Evolutionary conservation across 2,113 vertebrate genomes (phyloP).

Genomic region (Anguilla rostrata): DNA sequence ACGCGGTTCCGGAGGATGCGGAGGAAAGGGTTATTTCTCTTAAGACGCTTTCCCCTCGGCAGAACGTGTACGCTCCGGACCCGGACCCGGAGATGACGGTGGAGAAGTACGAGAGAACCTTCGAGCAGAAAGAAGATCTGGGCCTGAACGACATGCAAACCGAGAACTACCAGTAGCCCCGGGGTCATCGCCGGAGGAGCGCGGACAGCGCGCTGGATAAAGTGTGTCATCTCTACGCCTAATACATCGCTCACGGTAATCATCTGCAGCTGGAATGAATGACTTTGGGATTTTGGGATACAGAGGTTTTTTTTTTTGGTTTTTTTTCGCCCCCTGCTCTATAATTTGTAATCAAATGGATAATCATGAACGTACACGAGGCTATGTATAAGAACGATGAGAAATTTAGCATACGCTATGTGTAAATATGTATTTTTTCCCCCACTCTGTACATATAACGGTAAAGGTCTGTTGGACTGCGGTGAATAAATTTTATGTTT

Average conservation of each 20-base stretch:
- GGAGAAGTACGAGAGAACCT: constrained; percentile 79
- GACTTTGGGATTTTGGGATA: background rate
- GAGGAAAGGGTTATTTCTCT: background rate
- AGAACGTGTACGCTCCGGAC: constrained; percentile 91
- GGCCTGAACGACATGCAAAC: constrained; percentile 95
- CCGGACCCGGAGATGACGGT: constrained; percentile 83
- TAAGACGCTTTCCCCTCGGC: constrained; percentile 15
- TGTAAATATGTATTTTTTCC: background rate
- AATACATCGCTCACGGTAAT: background rate
- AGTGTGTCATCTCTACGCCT: no score
- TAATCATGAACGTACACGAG: background rate
- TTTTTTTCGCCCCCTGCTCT: background rate
- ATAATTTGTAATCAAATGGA: background rate
- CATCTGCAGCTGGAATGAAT: background rate
- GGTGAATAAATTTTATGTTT: background rate
- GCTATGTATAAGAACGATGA: background rate
- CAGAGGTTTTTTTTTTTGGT: background rate
- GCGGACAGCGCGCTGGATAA: no score
- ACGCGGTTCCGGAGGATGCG: background rate
- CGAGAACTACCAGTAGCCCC: constrained; percentile 72
- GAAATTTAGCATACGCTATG: background rate
- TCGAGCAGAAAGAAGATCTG: constrained; percentile 90
- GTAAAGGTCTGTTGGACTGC: background rate
- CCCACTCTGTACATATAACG: no score
- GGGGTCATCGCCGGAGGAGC: background rate